Evolutionary conservation across 2,797 vertebrate genomes (phyloP).

Genomic region (Eulemur mongoz): DNA sequence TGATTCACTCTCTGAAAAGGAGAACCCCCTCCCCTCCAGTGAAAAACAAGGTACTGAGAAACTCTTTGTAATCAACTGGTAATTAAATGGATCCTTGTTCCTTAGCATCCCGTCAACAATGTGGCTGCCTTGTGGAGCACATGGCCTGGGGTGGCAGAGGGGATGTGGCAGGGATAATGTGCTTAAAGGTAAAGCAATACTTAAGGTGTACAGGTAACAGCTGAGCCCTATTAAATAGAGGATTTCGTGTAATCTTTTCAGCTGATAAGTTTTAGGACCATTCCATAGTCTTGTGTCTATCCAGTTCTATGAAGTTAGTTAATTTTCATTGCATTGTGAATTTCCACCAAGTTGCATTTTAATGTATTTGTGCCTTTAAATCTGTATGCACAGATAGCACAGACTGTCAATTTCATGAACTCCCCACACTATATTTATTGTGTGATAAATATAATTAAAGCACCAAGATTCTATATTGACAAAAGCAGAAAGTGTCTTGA

Average conservation of each 20-base stretch:
- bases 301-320: neutral
- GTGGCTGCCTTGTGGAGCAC: neutral
- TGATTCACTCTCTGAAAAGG: neutral
- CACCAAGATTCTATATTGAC: neutral
- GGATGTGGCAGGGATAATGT: neutral
- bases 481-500: conserved; percentile 48
- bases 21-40: neutral
- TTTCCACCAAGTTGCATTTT: conserved; percentile 16
- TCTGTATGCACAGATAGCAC: conserved; percentile 34
- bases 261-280: neutral
- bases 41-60: neutral
- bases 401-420: conserved; percentile 55
- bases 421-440: neutral
- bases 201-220: neutral
- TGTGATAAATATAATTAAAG: conserved; percentile 62
- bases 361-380: conserved; percentile 21
- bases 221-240: neutral
- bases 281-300: neutral
- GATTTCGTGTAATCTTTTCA: neutral
- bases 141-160: neutral
- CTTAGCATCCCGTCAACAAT: neutral
- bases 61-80: neutral
- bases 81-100: neutral
- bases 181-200: neutral
- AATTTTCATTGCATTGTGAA: conserved; percentile 17